Base-by-base conservation (phyloP, 2,888 invertebrate genomes). In the Stenolophus ochropezus region DNA sequence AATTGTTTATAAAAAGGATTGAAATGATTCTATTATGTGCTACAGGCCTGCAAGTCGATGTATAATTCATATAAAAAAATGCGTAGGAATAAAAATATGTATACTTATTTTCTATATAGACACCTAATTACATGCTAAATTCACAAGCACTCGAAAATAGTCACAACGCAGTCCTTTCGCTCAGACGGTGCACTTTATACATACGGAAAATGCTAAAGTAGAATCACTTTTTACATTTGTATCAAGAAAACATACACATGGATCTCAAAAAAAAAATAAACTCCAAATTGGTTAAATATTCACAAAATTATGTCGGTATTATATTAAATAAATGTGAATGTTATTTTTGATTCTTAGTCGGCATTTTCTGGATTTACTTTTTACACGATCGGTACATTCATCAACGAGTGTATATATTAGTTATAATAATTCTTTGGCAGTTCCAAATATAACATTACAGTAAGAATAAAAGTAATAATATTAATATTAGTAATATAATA, bases 11-110 rank as follows among this genome's bases (percentile, higher is more conserved):
- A 53, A 75, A 75, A 75, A 23, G 23, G 61, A 42, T 27, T 51
- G 53, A 51, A 75, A 56, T 75, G 16, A 75, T 75, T 56, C 71
- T 69, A 71, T 56, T 58, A 75, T 23, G 81, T 81, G 81, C 81
- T 81, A 81, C 81, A 81, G 81, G 81, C 81, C 81, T 81, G 74
- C 71, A 27, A 42, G 73, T 81, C 81, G 81, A 81, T 81, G 81
- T 81, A 81, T 65, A 75, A 81, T 81, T 75, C 49, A 61, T 81
- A 81, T 81, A 81, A 74, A 81, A 81, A 80, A 80, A 65, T 80
- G 80, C 80, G 25, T 81, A 75, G 75, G 81, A 75, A 81, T 75
- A 75, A 81, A 81, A 81, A 74, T 81, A 81, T 75, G 74, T 79
- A 65, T 78, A 79, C 53, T 49, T 81, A 75, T 65, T n/a, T n/a